Conservation (phyloP, 1,140 invertebrate genomes). For the Eurosta solidaginis region DNA sequence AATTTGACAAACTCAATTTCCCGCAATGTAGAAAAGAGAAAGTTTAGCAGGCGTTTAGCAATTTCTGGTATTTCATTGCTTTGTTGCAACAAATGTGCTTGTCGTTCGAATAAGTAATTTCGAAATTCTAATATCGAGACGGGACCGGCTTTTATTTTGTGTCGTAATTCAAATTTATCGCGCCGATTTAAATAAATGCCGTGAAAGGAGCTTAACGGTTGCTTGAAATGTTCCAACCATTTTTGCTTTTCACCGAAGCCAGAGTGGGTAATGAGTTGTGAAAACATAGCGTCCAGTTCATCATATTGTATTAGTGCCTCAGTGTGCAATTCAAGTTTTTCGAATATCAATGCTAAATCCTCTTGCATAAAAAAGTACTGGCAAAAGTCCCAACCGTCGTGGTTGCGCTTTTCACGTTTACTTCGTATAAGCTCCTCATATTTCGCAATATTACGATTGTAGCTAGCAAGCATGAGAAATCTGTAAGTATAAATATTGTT, state of each 20-base stretch:
- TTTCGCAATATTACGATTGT: constrained; percentile 80
- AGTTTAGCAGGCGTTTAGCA: constrained; percentile 50
- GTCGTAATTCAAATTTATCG: constrained; percentile 71
- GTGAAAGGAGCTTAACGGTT: constrained; percentile 78
- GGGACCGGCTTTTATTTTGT: constrained; percentile 71
- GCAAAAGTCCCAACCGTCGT: constrained; percentile 91
- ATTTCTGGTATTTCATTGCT: constrained; percentile 54
- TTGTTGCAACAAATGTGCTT: constrained; percentile 68
- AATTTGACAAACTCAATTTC: constrained; percentile 55
- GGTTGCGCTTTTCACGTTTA: constrained; percentile 87
- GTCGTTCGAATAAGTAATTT: constrained; percentile 92
- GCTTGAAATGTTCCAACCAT: constrained; percentile 80
- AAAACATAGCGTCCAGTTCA: constrained; percentile 95
- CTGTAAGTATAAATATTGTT: constrained; percentile 54
- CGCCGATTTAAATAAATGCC: constrained; percentile 75
- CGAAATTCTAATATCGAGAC: constrained; percentile 86
- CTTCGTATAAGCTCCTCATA: constrained; percentile 92
- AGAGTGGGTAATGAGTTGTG: constrained; percentile 93
- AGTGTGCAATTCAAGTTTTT: constrained; percentile 91
- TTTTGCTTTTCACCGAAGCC: constrained; percentile 80
- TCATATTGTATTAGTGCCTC: constrained; percentile 97
- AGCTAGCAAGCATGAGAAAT: constrained; percentile 82
- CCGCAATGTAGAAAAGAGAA: constrained; percentile 54
- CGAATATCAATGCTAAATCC: constrained; percentile 91
- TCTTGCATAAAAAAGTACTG: constrained; percentile 94